These are phyloP conservation scores for Syrrhaptes paradoxus DNA, from an alignment of 2,113 vertebrate species.

Conservation along the genomic window DNA sequence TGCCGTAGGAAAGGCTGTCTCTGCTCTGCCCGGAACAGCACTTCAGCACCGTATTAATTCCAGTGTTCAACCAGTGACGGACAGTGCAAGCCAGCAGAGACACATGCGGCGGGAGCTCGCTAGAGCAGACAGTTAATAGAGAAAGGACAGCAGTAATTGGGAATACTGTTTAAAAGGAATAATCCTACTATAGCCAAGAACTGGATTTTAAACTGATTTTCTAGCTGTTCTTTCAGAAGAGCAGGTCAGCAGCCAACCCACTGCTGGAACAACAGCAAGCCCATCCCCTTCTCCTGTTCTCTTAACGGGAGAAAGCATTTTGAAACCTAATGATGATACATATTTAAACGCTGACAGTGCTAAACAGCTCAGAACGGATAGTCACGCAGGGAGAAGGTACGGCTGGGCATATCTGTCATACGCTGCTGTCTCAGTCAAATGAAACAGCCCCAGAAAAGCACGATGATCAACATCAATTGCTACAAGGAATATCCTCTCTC, in stretches of 20 bases:
- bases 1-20: not conserved
- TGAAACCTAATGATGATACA: not conserved
- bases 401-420: not conserved
- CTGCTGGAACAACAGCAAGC: not conserved
- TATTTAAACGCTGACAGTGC: not conserved
- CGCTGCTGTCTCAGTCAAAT: not conserved
- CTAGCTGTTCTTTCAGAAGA: not conserved
- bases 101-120: not conserved
- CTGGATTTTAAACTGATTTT: not conserved
- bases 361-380: not conserved
- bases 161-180: not conserved
- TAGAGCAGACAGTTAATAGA: not conserved
- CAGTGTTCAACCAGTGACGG: not conserved
- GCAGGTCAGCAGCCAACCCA: not conserved
- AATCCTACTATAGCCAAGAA: not conserved
- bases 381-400: not conserved
- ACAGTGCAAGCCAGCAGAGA: not conserved
- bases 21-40: slow-evolving; percentile 1
- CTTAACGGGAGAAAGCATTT: not conserved
- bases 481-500: not conserved
- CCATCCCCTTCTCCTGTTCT: not conserved
- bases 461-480: not conserved
- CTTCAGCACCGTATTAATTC: not conserved
- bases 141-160: not conserved
- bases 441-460: not conserved